phyloP scores from a whole-genome alignment of 2,888 invertebrate genomes.

The Stenolophus ochropezus region DNA sequence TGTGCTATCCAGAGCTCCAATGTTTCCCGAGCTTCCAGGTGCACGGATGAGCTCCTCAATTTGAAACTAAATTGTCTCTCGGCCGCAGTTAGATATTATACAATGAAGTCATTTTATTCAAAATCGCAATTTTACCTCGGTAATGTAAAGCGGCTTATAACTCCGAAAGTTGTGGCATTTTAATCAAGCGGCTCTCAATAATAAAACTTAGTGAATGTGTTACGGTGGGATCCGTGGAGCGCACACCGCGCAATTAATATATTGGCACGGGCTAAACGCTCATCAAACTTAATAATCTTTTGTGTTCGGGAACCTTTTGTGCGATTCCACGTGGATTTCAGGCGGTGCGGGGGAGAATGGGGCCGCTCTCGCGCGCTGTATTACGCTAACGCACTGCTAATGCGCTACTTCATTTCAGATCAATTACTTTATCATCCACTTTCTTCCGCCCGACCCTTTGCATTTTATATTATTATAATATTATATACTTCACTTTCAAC shows the following conservation, averaged over 20 bases:
- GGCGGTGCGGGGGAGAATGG: background rate
- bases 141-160: slow-evolving; percentile 70
- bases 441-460: background rate
- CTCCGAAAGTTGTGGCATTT: slow-evolving; percentile 62
- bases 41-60: slow-evolving; percentile 55
- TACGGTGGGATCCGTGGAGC: slow-evolving; percentile 41
- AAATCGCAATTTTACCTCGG: slow-evolving; percentile 69
- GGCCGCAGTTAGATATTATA: slow-evolving; percentile 65
- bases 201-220: slow-evolving; percentile 51
- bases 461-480: no score
- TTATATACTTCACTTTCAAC: no score
- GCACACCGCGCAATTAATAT: slow-evolving; percentile 67
- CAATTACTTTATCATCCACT: background rate
- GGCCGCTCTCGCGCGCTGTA: no score
- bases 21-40: slow-evolving; percentile 39
- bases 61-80: slow-evolving; percentile 55
- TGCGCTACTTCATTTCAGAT: background rate
- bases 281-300: slow-evolving; percentile 74
- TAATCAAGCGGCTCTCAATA: slow-evolving; percentile 58
- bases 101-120: slow-evolving; percentile 70
- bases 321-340: slow-evolving; percentile 60
- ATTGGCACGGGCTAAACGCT: slow-evolving; percentile 69
- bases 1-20: background rate
- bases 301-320: slow-evolving; percentile 71
- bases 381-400: background rate